phyloP scores from a whole-genome alignment of 2,113 vertebrate genomes.

The Campylomormyrus numenius region DNA sequence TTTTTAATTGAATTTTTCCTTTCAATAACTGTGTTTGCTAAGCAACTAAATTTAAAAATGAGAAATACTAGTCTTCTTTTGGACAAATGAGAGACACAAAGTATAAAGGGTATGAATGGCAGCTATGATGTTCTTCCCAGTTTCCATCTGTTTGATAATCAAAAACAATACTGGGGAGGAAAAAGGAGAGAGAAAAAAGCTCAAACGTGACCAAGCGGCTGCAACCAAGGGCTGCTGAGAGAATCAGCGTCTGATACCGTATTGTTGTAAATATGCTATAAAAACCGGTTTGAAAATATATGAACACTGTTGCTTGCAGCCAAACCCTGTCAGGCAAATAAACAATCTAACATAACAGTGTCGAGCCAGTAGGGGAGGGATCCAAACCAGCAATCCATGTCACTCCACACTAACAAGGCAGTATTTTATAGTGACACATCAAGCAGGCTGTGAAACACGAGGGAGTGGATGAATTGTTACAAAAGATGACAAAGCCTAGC shows the following conservation, averaged over 20 bases:
- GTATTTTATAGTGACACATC: neutral
- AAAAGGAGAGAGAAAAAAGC: neutral
- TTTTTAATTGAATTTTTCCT: neutral
- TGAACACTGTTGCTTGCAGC: neutral
- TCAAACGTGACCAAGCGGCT: neutral
- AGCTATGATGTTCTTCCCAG: neutral
- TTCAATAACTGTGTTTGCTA: neutral
- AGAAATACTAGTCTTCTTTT: neutral
- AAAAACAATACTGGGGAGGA: neutral
- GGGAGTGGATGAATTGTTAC: neutral
- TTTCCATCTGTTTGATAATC: neutral
- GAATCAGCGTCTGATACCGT: neutral
- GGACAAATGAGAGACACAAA: neutral
- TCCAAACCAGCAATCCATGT: neutral
- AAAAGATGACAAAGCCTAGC: neutral
- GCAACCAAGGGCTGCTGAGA: neutral
- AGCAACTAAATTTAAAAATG: neutral
- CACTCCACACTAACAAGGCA: neutral
- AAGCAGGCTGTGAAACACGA: neutral
- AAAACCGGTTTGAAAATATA: neutral
- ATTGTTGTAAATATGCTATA: neutral
- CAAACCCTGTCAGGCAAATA: neutral
- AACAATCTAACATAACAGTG: neutral
- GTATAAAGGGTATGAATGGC: neutral
- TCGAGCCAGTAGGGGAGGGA: neutral